A percentile compares a stretch with the other conserved stretches of the same genome.
phyloP scores from a whole-genome alignment of 2,113 vertebrate genomes.

The Sturnira hondurensis region DNA sequence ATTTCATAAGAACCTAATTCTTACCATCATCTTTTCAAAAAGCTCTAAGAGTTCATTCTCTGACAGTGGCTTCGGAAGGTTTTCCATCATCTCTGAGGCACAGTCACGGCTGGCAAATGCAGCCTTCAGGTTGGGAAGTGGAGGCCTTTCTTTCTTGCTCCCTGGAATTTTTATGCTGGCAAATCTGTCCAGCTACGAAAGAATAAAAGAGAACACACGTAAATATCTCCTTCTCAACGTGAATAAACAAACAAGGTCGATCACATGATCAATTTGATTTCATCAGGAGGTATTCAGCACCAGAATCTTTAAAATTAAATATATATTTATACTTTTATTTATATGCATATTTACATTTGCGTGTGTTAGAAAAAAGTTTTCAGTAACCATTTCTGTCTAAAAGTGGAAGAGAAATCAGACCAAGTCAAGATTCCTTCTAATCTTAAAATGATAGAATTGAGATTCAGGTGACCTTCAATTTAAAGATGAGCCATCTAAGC shows the following conservation, averaged over 20 bases:
- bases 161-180: conserved; percentile 92
- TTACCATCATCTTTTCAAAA: conserved; percentile 97
- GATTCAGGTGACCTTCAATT: background rate
- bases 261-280: background rate
- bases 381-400: background rate
- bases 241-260: background rate
- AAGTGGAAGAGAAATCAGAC: background rate
- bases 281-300: background rate
- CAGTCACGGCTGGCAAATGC: conserved; percentile 74
- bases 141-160: conserved; percentile 88
- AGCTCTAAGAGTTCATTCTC: conserved; percentile 89
- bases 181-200: conserved; percentile 88
- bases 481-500: background rate
- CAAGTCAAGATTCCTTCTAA: background rate
- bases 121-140: conserved; percentile 81
- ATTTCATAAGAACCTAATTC: conserved; percentile 16
- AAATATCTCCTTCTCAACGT: background rate
- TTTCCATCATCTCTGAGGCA: conserved; percentile 81
- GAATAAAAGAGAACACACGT: conserved; percentile 26
- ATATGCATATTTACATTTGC: background rate
- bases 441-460: conserved; percentile 22
- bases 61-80: conserved; percentile 84
- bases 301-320: background rate
- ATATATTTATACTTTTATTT: background rate
- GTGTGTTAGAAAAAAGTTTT: background rate